Base-by-base conservation (phyloP, 1,140 invertebrate genomes). In the Mycetomoellerius zeteki region DNA sequence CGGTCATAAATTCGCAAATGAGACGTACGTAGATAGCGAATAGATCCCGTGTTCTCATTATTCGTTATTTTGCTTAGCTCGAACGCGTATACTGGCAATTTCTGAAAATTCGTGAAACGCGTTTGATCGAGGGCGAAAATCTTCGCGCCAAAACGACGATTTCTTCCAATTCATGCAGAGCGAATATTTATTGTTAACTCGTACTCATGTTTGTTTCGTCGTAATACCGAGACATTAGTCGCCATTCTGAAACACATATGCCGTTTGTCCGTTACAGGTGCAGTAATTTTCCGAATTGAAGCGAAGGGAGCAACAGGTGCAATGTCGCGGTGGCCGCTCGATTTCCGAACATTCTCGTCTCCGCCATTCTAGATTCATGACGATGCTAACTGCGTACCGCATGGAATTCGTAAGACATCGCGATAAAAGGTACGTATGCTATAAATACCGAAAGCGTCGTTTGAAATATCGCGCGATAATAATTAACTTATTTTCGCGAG, bases 271-370 rank as follows among this genome's bases (percentile, higher is more conserved):
- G 14, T 69, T 62, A 27, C 24, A 62, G n/a, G 14, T 14, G 3
- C n/a, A 27, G 64, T 33, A 16, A 24, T 69, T 69, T 69, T 69
- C 37, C 12, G 21, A 43, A 47, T 69, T 16, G 12, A 24, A 7
- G 65, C n/a, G 5, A 14, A 14, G 37, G 37, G 65, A 69, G 65
- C 65, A 69, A 69, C 65, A 69, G 65, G 65, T 69, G 65, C 19
- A 30, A 4, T 16, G 30, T 12, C 19, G 30, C 30, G 16, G 14
- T 43, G n/a, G 21, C 14, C 37, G 65, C 8, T 1, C 21, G 37
- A 69, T 24, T 24, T 24, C 21, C 30, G 10, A 12, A n/a, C 64
- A 33, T 19, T 30, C 19, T 14, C 37, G 65, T 67, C 16, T 24
- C 21, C 21, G 21, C 12, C 2, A 24, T 47, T 69, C 3, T 4